Evolutionary conservation across 2,113 vertebrate genomes (phyloP).

Genomic region (Empidonax alnorum): DNA sequence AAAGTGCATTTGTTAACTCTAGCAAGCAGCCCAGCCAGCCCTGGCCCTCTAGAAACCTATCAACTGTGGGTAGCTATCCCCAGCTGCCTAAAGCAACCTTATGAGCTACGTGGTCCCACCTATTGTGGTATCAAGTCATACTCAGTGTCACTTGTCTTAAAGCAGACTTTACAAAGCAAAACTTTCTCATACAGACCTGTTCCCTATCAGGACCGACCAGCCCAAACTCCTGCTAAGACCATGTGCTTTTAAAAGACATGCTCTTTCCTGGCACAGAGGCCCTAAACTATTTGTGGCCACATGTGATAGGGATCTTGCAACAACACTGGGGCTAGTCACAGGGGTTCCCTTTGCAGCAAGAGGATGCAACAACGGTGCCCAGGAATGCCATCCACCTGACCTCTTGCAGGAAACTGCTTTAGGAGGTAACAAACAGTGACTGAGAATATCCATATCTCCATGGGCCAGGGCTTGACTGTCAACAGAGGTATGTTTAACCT

Average conservation of each 20-base stretch:
- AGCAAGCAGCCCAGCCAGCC: neutral
- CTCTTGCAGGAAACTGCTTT: neutral
- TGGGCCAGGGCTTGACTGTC: neutral
- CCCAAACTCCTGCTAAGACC: neutral
- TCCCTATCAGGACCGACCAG: neutral
- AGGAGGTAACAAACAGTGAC: neutral
- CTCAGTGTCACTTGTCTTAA: neutral
- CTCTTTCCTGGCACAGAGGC: neutral
- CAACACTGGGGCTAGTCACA: neutral
- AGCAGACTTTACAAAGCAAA: neutral
- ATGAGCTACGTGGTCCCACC: neutral
- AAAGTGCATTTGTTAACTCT: neutral
- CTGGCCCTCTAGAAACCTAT: neutral
- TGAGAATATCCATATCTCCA: neutral
- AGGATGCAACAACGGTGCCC: neutral
- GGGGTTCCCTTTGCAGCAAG: neutral
- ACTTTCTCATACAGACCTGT: neutral
- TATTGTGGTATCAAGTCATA: neutral
- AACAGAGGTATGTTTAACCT: neutral
- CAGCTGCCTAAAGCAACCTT: neutral
- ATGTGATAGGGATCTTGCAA: neutral
- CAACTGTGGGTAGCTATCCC: neutral
- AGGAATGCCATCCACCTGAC: neutral
- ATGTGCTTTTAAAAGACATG: accelerated
- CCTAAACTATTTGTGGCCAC: neutral